These are phyloP conservation scores for Phorcus lineatus DNA, from an alignment of 2,888 invertebrate species.

Conservation along the genomic window DNA sequence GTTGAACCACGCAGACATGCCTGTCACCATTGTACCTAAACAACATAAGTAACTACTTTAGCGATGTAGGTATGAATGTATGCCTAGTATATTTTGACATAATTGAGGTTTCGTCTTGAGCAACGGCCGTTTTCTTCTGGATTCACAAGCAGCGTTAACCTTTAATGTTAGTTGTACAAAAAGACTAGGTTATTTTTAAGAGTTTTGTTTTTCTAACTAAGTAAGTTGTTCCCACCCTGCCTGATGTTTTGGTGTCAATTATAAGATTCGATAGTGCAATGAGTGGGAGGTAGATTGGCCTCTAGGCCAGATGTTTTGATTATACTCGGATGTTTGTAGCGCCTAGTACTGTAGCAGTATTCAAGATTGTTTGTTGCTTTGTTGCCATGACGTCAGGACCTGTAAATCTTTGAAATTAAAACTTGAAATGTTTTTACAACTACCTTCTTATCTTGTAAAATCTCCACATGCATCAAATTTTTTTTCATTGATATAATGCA, in stretches of 20 bases:
- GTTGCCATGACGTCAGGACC: not conserved
- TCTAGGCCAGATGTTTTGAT: not conserved
- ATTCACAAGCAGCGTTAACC: too few relatives aligned
- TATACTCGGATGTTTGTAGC: not conserved
- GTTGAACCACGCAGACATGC: not conserved
- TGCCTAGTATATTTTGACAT: not conserved
- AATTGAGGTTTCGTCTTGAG: too few relatives aligned
- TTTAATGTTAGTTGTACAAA: too few relatives aligned
- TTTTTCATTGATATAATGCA: not conserved
- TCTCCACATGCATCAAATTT: not conserved
- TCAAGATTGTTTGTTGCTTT: not conserved
- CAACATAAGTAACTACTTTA: not conserved
- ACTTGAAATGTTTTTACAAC: too few relatives aligned
- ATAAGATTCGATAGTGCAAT: too few relatives aligned
- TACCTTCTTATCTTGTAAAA: not conserved
- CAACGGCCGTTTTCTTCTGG: too few relatives aligned
- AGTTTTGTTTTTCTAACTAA: too few relatives aligned
- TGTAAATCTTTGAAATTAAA: not conserved
- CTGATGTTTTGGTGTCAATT: too few relatives aligned
- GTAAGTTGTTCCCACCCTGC: too few relatives aligned
- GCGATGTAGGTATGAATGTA: not conserved
- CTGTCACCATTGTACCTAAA: constrained; percentile 10
- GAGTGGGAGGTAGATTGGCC: not conserved
- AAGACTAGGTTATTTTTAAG: too few relatives aligned
- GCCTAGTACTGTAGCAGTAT: not conserved